A percentile compares a stretch with the other conserved stretches of the same genome.
phyloP scores from a whole-genome alignment of 2,888 invertebrate genomes.

The Baronia brevicornis region DNA sequence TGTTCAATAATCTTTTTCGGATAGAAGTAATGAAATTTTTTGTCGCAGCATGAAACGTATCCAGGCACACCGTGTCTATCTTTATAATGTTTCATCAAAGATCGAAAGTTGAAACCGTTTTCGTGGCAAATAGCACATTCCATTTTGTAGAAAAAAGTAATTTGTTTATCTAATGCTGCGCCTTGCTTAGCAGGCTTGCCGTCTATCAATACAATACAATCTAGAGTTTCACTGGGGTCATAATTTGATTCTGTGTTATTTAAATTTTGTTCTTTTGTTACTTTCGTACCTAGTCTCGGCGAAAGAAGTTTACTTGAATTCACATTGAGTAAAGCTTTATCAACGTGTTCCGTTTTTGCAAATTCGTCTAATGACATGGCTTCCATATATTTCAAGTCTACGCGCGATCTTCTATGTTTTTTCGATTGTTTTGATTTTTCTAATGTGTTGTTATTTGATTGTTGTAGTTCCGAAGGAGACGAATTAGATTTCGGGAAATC shows the following conservation, averaged over 20 bases:
- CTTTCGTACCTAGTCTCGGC: slow-evolving; percentile 17
- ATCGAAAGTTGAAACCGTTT: slow-evolving; percentile 57
- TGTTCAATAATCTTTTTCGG: slow-evolving; percentile 69
- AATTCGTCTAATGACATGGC: slow-evolving; percentile 63
- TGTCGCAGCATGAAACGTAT: slow-evolving; percentile 64
- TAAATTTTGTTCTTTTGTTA: slow-evolving; percentile 22
- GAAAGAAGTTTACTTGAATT: slow-evolving; percentile 19
- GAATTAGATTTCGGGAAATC: slow-evolving; percentile 19
- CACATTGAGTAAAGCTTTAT: slow-evolving; percentile 40
- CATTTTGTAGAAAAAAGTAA: slow-evolving; percentile 67
- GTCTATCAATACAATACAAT: slow-evolving; percentile 52
- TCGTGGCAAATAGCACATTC: slow-evolving; percentile 68
- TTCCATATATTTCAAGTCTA: slow-evolving; percentile 57
- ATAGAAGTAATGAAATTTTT: slow-evolving; percentile 68
- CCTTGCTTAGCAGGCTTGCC: slow-evolving; percentile 63
- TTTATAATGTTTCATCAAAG: slow-evolving; percentile 66
- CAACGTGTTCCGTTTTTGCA: slow-evolving; percentile 48
- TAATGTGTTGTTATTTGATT: slow-evolving; percentile 52
- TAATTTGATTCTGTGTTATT: slow-evolving; percentile 25
- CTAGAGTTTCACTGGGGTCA: slow-evolving; percentile 35
- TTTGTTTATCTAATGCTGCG: slow-evolving; percentile 56
- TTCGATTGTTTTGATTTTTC: slow-evolving; percentile 24
- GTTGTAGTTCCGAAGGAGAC: slow-evolving; percentile 40
- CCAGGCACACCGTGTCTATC: slow-evolving; percentile 68
- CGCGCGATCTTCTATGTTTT: slow-evolving; percentile 38